Conservation (phyloP, 1,140 invertebrate genomes). For the Dicyema japonicum region DNA sequence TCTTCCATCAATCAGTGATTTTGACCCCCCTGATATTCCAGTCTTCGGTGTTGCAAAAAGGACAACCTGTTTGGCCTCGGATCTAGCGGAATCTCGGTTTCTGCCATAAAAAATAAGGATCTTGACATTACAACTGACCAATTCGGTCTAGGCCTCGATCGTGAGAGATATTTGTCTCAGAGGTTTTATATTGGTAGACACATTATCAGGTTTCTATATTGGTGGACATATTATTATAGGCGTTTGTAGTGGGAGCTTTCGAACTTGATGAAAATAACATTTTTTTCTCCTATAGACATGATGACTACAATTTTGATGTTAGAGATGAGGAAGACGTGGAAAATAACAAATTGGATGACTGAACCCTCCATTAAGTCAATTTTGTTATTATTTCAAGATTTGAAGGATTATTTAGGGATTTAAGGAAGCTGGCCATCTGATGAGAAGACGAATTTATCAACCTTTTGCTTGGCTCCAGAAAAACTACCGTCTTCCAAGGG, state of each 20-base stretch:
- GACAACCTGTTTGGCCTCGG: slow-evolving; percentile 34
- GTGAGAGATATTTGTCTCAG: neutral
- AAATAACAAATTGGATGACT: slow-evolving; percentile 6
- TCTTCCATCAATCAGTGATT: slow-evolving; percentile 10
- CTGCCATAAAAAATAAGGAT: no score
- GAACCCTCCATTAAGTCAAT: slow-evolving; percentile 22
- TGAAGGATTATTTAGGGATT: neutral
- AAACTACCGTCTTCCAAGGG: neutral
- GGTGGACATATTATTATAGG: slow-evolving; percentile 27
- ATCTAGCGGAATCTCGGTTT: slow-evolving; percentile 46
- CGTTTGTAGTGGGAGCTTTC: slow-evolving; percentile 81
- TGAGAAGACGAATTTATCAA: slow-evolving; percentile 4
- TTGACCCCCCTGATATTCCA: slow-evolving; percentile 51
- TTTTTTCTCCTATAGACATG: slow-evolving; percentile 55
- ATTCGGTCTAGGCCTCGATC: slow-evolving; percentile 5
- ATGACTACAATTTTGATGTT: slow-evolving; percentile 53
- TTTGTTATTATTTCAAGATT: neutral
- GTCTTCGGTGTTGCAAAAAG: slow-evolving; percentile 34
- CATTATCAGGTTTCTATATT: neutral
- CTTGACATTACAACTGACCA: slow-evolving; percentile 8
- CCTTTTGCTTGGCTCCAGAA: neutral
- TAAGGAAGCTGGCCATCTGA: neutral
- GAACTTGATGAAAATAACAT: slow-evolving; percentile 81
- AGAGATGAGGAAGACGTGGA: slow-evolving; percentile 6
- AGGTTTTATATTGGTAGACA: no score